These are phyloP conservation scores for Mustelus asterias DNA, from an alignment of 2,113 vertebrate species.

Conservation along the genomic window DNA sequence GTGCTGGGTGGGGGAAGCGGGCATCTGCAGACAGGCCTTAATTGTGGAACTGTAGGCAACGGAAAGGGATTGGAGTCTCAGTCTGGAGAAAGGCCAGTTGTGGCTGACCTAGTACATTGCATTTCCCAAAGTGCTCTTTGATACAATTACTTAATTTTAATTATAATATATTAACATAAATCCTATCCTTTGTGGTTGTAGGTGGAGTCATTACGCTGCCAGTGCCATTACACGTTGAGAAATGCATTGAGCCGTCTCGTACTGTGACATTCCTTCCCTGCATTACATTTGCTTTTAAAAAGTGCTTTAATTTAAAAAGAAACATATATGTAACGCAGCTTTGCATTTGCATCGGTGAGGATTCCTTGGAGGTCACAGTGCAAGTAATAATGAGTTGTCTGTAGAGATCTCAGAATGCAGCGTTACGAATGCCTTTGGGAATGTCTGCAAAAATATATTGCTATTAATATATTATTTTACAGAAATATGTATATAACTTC, in stretches of 20 bases:
- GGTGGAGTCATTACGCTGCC: constrained; percentile 14
- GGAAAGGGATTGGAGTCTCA: not conserved
- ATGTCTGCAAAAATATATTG: not conserved
- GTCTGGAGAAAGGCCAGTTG: not conserved
- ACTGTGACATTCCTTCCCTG: constrained; percentile 10
- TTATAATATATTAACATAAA: constrained; percentile 34
- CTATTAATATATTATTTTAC: not conserved
- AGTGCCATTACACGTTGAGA: constrained; percentile 14
- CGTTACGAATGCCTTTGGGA: not conserved
- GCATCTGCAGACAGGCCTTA: not conserved
- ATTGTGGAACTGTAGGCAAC: not conserved
- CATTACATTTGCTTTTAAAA: constrained; percentile 20
- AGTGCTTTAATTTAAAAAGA: not conserved
- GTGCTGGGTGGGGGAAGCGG: too few species aligned
- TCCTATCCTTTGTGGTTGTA: constrained; percentile 24
- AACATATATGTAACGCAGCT: not conserved
- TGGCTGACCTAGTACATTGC: not conserved
- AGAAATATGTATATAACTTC: not conserved
- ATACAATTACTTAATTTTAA: constrained; percentile 29
- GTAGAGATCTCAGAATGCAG: not conserved
- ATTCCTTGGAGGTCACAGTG: constrained; percentile 24
- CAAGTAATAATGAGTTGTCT: not conserved
- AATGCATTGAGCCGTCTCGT: constrained; percentile 6
- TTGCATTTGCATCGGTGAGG: constrained; percentile 1
- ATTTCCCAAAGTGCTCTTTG: constrained; percentile 6